Evolutionary conservation across 2,113 vertebrate species (phyloP).

Genomic region (Conger conger): DNA sequence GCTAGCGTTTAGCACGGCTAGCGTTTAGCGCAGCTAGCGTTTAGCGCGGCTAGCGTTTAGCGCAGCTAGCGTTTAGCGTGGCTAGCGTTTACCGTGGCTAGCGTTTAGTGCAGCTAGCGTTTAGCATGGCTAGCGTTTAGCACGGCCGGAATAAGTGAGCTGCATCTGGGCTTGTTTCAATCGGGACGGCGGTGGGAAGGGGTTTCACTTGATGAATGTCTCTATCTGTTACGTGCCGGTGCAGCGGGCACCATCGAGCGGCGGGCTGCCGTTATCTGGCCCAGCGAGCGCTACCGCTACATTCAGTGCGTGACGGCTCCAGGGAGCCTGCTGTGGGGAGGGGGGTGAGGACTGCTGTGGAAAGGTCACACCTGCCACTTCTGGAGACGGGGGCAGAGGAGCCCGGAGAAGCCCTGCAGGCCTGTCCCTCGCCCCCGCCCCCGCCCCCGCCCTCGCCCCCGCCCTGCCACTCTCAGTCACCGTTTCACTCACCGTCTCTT

Average conservation of each 20-base stretch:
- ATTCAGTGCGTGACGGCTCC: conserved; percentile 60
- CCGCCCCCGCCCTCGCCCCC: neutral
- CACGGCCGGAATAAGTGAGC: conserved; percentile 47
- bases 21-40: no score
- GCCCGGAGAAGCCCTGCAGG: conserved; percentile 38
- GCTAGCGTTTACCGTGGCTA: no score
- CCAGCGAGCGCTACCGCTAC: conserved; percentile 16
- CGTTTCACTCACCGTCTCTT: neutral
- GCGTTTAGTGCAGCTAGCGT: no score
- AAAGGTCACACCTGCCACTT: conserved; percentile 73
- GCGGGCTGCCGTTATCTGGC: conserved; percentile 46
- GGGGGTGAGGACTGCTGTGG: conserved; percentile 13
- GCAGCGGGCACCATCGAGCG: conserved; percentile 55
- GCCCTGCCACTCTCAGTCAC: neutral
- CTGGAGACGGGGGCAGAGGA: conserved; percentile 35
- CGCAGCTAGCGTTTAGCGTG: no score
- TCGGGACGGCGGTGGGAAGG: conserved; percentile 46
- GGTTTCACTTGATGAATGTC: conserved; percentile 75
- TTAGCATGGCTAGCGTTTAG: no score
- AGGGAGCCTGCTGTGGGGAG: conserved; percentile 56
- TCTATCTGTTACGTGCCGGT: conserved; percentile 66
- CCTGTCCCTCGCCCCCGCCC: neutral
- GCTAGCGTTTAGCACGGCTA: conserved; percentile 8
- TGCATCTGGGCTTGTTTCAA: conserved; percentile 47
- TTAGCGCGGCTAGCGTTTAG: no score